phyloP scores from a whole-genome alignment of 2,888 invertebrate genomes.

The Coecobrya sp. region DNA sequence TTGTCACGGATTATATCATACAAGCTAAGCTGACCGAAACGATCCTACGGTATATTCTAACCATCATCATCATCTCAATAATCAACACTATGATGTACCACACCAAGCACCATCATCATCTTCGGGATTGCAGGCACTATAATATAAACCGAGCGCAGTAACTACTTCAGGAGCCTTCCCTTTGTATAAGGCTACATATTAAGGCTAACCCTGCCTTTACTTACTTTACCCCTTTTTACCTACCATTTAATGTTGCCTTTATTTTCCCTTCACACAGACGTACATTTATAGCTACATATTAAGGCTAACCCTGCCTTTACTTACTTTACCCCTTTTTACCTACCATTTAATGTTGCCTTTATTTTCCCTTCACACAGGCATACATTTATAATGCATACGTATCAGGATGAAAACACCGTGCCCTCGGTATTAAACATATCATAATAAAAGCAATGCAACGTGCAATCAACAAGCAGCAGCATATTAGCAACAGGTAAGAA shows the following conservation, averaged over 20 bases:
- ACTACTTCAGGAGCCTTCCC: slow-evolving; percentile 34
- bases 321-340: slow-evolving; percentile 18
- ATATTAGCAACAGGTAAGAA: slow-evolving; percentile 19
- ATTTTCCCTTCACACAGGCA: background rate
- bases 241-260: slow-evolving; percentile 24
- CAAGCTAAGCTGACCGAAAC: slow-evolving; percentile 79
- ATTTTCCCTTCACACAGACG: background rate
- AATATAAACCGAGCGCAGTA: slow-evolving; percentile 31
- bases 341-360: slow-evolving; percentile 24
- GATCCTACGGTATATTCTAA: slow-evolving; percentile 81
- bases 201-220: slow-evolving; percentile 62
- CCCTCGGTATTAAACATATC: background rate
- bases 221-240: slow-evolving; percentile 18
- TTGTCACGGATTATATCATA: slow-evolving; percentile 86
- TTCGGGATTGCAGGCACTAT: slow-evolving; percentile 21
- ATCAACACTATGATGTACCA: slow-evolving; percentile 53
- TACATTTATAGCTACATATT: slow-evolving; percentile 43
- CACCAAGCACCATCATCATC: slow-evolving; percentile 31
- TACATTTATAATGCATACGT: slow-evolving; percentile 33
- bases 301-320: slow-evolving; percentile 62
- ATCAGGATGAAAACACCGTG: slow-evolving; percentile 2
- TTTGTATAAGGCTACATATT: slow-evolving; percentile 33
- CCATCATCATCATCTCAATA: slow-evolving; percentile 70
- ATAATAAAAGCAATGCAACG: background rate
- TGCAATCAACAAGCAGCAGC: slow-evolving; percentile 1